These are phyloP conservation scores for Apocrypta bakeri DNA, from an alignment of 1,140 invertebrate genomes.

Conservation along the genomic window DNA sequence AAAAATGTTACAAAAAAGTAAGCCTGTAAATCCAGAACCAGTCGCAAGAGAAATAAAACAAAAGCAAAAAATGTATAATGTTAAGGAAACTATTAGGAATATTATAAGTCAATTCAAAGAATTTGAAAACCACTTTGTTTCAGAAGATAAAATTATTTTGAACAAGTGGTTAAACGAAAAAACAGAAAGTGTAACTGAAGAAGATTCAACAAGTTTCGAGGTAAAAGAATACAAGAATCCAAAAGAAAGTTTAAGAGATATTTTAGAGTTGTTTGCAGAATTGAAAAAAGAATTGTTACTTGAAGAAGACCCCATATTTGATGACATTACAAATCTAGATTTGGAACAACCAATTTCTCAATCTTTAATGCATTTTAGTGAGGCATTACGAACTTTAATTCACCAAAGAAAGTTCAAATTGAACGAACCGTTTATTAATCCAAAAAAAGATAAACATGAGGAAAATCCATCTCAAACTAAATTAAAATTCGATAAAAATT, in stretches of 20 bases:
- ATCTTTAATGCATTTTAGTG: constrained; percentile 67
- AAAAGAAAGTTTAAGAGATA: constrained; percentile 67
- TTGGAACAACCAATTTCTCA: constrained; percentile 66
- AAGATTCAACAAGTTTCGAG: constrained; percentile 30
- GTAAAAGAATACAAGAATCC: constrained; percentile 56
- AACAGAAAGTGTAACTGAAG: constrained; percentile 9
- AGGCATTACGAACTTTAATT: constrained; percentile 68
- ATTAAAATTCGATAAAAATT: constrained; percentile 4
- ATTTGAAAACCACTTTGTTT: constrained; percentile 68
- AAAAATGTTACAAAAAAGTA: background rate
- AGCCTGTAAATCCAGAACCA: background rate
- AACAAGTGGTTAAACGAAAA: constrained; percentile 52
- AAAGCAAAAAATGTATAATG: constrained; percentile 54
- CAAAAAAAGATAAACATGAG: background rate
- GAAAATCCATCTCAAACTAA: background rate
- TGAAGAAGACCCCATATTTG: constrained; percentile 66
- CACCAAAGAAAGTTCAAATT: constrained; percentile 59
- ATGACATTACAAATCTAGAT: constrained; percentile 65
- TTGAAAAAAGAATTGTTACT: constrained; percentile 66
- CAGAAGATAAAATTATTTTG: constrained; percentile 56
- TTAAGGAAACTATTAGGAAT: constrained; percentile 70
- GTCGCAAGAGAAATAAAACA: constrained; percentile 34
- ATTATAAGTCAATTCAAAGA: constrained; percentile 72
- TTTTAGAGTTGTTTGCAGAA: constrained; percentile 68
- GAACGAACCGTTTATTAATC: constrained; percentile 24